Percentiles rank a stretch among this genome's conserved stretches.
Conservation (phyloP, 2,113 vertebrate genomes). For the Boulengeromyrus knoepffleri region DNA sequence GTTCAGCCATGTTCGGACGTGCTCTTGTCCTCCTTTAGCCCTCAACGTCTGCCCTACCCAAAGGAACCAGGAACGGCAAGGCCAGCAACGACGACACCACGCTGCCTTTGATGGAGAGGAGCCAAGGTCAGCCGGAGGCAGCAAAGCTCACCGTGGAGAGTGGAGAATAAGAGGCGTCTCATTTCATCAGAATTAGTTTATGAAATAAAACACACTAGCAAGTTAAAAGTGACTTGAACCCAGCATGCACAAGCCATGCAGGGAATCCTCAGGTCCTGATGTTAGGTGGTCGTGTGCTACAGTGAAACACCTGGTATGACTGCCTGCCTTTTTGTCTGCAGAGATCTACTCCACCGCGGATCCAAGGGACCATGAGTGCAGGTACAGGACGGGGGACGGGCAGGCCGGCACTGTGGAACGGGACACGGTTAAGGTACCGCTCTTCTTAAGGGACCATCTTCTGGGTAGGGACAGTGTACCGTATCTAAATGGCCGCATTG, state of each 20-base stretch:
- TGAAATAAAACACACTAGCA: neutral
- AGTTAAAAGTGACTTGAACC: neutral
- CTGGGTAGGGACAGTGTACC: neutral
- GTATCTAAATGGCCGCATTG: neutral
- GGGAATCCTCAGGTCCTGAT: neutral
- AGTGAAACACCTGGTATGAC: neutral
- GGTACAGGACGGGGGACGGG: conserved; percentile 53
- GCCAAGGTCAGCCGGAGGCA: conserved; percentile 66
- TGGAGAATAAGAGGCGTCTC: neutral
- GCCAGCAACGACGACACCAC: conserved; percentile 88
- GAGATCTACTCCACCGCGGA: conserved; percentile 59
- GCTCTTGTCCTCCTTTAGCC: conserved; percentile 53
- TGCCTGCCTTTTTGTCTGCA: conserved; percentile 24
- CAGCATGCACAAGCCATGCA: neutral
- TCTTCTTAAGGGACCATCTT: neutral
- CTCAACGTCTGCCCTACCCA: conserved; percentile 60
- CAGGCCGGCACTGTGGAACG: conserved; percentile 53
- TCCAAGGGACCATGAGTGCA: conserved; percentile 39
- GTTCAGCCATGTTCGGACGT: too few relatives aligned
- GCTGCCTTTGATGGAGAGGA: conserved; percentile 90
- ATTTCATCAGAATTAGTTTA: neutral
- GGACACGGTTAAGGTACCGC: conserved; percentile 56
- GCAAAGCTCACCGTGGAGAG: neutral
- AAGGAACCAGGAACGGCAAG: conserved; percentile 75
- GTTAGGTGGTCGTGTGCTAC: neutral